Percentiles rank a stretch among this genome's conserved stretches.
phyloP scores from a whole-genome alignment of 2,888 invertebrate species.

The Ctenicera cuprea region DNA sequence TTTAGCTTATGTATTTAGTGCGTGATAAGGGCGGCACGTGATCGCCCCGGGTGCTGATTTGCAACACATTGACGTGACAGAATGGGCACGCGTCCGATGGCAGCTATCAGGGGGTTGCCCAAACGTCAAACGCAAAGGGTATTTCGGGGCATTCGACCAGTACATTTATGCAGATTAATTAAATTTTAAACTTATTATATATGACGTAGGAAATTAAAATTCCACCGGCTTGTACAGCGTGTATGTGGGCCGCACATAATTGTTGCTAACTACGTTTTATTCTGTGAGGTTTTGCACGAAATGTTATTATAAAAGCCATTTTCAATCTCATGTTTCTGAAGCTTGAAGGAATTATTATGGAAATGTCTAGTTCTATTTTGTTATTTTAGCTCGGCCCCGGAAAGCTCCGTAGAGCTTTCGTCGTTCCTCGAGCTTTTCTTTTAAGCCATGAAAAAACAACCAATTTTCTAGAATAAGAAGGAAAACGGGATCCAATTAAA shows the following conservation, averaged over 20 bases:
- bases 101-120: constrained; percentile 57
- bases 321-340: constrained; percentile 32
- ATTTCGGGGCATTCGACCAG: constrained; percentile 41
- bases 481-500: background rate
- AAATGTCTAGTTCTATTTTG: constrained; percentile 18
- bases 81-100: constrained; percentile 64
- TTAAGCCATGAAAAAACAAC: constrained; percentile 6
- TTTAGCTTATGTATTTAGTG: constrained; percentile 39
- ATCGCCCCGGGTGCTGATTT: constrained; percentile 64
- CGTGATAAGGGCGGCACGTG: constrained; percentile 64
- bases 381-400: constrained; percentile 10
- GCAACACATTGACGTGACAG: constrained; percentile 67
- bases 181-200: constrained; percentile 47
- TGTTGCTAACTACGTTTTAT: constrained; percentile 36
- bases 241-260: constrained; percentile 19
- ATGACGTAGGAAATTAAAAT: constrained; percentile 42
- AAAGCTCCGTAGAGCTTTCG: background rate
- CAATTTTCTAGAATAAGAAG: constrained; percentile 5
- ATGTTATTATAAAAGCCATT: constrained; percentile 31
- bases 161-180: constrained; percentile 45
- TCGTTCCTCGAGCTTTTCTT: background rate
- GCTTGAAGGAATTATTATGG: constrained; percentile 28
- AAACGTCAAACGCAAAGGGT: constrained; percentile 48
- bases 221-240: constrained; percentile 21
- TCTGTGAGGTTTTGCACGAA: constrained; percentile 34